A percentile compares a stretch with the other conserved stretches of the same genome.
Conservation (phyloP, 2,888 invertebrate genomes). For the Tachystola acroxantha region DNA sequence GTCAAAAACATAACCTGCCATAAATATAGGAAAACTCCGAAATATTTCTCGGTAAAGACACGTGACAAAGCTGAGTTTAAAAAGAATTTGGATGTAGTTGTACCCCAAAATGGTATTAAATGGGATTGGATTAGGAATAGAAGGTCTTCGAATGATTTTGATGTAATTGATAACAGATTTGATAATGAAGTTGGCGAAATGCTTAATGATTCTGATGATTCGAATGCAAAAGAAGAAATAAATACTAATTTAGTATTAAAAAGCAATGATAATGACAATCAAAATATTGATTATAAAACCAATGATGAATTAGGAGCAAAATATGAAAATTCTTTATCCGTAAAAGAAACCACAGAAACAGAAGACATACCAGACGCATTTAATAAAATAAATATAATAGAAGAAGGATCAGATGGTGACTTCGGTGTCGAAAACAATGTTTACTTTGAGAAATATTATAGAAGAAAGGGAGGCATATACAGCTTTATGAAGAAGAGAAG, state of each 20-base stretch:
- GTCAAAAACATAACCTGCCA: conserved; percentile 33
- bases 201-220: not conserved
- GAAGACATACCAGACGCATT: conserved; percentile 15
- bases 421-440: conserved; percentile 2
- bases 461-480: conserved; percentile 37
- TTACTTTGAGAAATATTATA: conserved; percentile 28
- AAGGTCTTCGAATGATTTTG: not conserved
- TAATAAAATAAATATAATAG: not conserved
- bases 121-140: conserved; percentile 6
- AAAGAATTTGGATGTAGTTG: conserved; percentile 4
- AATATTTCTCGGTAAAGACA: no score
- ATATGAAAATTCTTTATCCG: not conserved
- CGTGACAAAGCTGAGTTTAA: not conserved
- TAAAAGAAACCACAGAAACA: not conserved
- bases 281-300: not conserved
- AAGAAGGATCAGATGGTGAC: not conserved
- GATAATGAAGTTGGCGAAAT: conserved; percentile 1
- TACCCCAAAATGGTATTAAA: conserved; percentile 3
- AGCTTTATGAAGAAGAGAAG: conserved; percentile 21
- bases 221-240: not conserved
- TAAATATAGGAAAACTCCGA: conserved; percentile 24
- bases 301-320: not conserved
- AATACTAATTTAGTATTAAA: not conserved
- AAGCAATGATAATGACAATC: not conserved
- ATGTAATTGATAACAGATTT: not conserved